Base-by-base conservation (phyloP, 1,140 invertebrate genomes). In the Megalonaias nervosa region DNA sequence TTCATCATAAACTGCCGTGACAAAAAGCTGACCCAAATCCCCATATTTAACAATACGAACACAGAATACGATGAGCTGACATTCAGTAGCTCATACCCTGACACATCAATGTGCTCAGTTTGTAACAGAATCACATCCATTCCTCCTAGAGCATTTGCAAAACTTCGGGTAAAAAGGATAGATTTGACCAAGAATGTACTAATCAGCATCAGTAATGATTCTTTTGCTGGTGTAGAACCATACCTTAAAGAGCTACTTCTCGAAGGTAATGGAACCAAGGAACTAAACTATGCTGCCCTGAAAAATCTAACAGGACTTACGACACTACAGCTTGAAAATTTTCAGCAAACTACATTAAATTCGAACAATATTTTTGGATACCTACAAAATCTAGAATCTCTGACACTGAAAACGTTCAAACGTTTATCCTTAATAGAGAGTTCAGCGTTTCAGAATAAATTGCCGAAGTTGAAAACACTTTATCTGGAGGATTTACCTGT, bases 131-230 rank as follows among this genome's bases (percentile, higher is more conserved):
- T 87, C 13, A 48, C 38, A 0, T 48, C 9, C 38, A 48, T 48
- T 48, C 38, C 38, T 48, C 38, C 38, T 48, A 48, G 38, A 48
- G 38, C 38, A 48, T 48, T 48, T 81, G 23, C 31, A 26, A 82
- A 82, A 55, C 72, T 87, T 14, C 74, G 71, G 78, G 80, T 88
- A 19, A 60, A 85, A 74, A 66, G 73, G 65, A 73, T 88, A 48
- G 82, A 86, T 60, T 64, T 88, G 1, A 61, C 67, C 15, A 57
- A 57, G 21, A 87, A 84, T 61, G 70, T 55, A 23, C 12, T 87
- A n/a, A 58, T 19, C 13, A 38, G 21, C 26, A 67, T 86, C 12
- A 15, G 55, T 3, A 23, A 66, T 48, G 58, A 61, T 23, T 67
- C 82, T 26, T 88, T 88, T 77, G 31, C 12, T 65, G 85, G 84